phyloP scores from a whole-genome alignment of 2,888 invertebrate genomes.

The Rhagonycha lutea region DNA sequence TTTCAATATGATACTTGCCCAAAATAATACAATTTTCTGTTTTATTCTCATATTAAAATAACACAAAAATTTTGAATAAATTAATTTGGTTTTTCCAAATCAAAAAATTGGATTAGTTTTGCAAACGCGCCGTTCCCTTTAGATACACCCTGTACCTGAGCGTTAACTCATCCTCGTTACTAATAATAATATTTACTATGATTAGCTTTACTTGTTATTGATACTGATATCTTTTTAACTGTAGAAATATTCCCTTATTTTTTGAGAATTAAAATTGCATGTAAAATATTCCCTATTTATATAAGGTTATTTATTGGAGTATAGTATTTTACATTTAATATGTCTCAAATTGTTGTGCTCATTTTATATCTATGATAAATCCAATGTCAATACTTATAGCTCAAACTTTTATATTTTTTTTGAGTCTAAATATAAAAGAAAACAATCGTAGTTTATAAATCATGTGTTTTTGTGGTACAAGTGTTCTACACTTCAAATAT shows the following conservation, averaged over 20 bases:
- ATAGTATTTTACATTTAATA: conserved; percentile 41
- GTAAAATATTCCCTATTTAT: conserved; percentile 31
- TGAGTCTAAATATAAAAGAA: conserved; percentile 39
- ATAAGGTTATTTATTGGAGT: conserved; percentile 35
- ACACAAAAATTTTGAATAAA: background rate
- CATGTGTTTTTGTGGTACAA: conserved; percentile 39
- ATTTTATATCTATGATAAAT: conserved; percentile 51
- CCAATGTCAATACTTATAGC: conserved; percentile 56
- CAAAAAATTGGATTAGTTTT: conserved; percentile 10
- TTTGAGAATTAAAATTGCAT: conserved; percentile 16
- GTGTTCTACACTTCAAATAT: conserved; percentile 32
- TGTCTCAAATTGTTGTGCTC: conserved; percentile 46
- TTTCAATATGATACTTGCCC: background rate
- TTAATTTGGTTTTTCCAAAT: conserved; percentile 7
- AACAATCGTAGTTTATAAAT: conserved; percentile 48
- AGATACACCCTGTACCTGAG: conserved; percentile 32
- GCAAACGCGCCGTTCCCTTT: conserved; percentile 30
- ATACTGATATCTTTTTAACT: conserved; percentile 16
- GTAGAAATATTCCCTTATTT: conserved; percentile 15
- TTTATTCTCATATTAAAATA: background rate
- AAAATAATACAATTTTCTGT: background rate
- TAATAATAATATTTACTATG: conserved; percentile 6
- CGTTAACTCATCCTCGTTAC: conserved; percentile 29
- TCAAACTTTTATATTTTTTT: conserved; percentile 53
- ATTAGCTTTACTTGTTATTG: conserved; percentile 23